Evolutionary conservation across 1,140 invertebrate genomes (phyloP).

Genomic region (Scaptomyza pallida): DNA sequence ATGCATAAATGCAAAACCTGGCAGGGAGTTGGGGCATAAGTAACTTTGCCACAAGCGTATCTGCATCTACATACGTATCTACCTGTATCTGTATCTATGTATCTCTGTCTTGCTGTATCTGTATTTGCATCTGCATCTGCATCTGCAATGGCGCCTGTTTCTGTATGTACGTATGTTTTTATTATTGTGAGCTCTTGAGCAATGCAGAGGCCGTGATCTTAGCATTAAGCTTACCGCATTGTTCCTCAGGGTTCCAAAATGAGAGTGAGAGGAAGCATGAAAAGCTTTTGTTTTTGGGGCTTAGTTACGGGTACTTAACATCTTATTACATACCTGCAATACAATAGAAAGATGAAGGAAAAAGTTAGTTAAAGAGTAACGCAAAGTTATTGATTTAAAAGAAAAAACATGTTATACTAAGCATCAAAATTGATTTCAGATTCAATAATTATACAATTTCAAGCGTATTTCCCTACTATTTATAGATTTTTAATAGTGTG

Average conservation of each 20-base stretch:
- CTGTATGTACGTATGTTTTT: neutral
- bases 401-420: no score
- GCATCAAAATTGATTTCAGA: no score
- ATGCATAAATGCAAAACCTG: constrained; percentile 33
- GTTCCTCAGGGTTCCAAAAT: neutral
- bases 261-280: no score
- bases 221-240: constrained; percentile 41
- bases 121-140: constrained; percentile 1
- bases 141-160: constrained; percentile 8
- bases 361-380: neutral
- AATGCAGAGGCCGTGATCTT: constrained; percentile 38
- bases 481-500: no score
- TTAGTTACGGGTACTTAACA: neutral
- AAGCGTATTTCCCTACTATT: no score
- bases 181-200: constrained; percentile 23
- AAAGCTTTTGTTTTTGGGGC: neutral
- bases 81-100: constrained; percentile 16
- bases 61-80: constrained; percentile 6
- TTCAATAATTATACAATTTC: no score
- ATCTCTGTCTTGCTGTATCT: constrained; percentile 6
- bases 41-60: constrained; percentile 9
- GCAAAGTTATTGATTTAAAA: no score
- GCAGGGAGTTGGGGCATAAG: constrained; percentile 1
- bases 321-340: constrained; percentile 49
- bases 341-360: neutral